Evolutionary conservation across 2,113 vertebrate species (phyloP).

Genomic region (Pelmatolapia mariae): DNA sequence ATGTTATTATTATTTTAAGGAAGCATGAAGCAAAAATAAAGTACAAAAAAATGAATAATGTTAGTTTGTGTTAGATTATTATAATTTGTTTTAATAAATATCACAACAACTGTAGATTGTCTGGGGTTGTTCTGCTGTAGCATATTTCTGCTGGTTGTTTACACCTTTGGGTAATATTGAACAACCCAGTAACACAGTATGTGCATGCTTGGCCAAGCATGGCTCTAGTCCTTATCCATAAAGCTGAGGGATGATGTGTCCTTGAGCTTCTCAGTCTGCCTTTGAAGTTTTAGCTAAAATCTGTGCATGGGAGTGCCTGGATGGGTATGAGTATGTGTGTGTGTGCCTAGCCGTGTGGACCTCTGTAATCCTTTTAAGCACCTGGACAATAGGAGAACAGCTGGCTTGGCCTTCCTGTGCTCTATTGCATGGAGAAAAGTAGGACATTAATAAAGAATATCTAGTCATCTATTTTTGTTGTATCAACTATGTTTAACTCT

Average conservation of each 20-base stretch:
- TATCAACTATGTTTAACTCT: neutral
- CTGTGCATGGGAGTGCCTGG: neutral
- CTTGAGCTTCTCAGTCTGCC: constrained; percentile 11
- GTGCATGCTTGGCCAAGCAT: neutral
- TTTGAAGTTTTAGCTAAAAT: constrained; percentile 45
- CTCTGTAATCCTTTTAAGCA: constrained; percentile 59
- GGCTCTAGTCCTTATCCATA: neutral
- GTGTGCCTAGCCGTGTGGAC: constrained; percentile 12
- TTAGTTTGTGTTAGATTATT: neutral
- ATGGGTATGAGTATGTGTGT: neutral
- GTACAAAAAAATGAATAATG: neutral
- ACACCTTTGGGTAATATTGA: neutral
- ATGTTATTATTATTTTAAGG: neutral
- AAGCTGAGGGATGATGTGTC: constrained; percentile 15
- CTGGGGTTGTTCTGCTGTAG: neutral
- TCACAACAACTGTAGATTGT: neutral
- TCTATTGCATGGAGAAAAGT: constrained; percentile 11
- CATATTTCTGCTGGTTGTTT: neutral
- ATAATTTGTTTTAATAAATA: neutral
- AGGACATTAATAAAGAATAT: neutral
- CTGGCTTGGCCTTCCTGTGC: constrained; percentile 57
- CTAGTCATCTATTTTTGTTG: neutral
- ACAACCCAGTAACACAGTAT: neutral
- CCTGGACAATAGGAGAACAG: constrained; percentile 65
- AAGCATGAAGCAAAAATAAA: neutral